A percentile compares a stretch with the other conserved stretches of the same genome.
Conservation (phyloP, 2,797 vertebrate species). For the Lemur catta region DNA sequence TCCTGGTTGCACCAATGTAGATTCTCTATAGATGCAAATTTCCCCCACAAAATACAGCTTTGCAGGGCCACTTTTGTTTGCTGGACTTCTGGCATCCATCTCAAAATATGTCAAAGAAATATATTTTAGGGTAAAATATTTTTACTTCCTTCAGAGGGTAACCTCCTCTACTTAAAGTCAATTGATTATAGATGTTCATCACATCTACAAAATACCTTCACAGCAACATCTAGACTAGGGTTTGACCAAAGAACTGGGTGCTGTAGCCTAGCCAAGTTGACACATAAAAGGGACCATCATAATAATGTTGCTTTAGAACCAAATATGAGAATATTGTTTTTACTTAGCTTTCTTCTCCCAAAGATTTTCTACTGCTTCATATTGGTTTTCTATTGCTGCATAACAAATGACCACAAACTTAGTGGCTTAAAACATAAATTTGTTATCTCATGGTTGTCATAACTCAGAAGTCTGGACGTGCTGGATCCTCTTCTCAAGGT, state of each 20-base stretch:
- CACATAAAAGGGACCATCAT: background rate
- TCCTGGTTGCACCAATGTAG: too few species aligned
- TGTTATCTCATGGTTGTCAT: background rate
- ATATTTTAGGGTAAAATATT: background rate
- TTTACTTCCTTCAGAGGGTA: background rate
- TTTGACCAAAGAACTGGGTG: background rate
- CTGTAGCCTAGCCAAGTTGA: background rate
- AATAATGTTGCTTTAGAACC: background rate
- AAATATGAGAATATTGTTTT: background rate
- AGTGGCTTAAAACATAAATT: background rate
- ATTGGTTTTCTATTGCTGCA: background rate
- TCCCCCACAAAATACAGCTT: background rate
- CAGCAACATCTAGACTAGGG: background rate
- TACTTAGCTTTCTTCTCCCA: background rate
- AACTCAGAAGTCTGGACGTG: background rate
- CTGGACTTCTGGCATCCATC: background rate
- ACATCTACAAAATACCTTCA: background rate
- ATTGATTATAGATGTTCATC: background rate
- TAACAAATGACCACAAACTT: background rate
- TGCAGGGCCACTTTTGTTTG: background rate
- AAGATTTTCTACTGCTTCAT: background rate
- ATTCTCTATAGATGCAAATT: too few species aligned
- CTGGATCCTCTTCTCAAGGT: background rate
- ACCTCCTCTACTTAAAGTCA: background rate
- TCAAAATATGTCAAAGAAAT: background rate